Evolutionary conservation across 2,888 invertebrate species (phyloP).

Genomic region (Drosophila formosana): DNA sequence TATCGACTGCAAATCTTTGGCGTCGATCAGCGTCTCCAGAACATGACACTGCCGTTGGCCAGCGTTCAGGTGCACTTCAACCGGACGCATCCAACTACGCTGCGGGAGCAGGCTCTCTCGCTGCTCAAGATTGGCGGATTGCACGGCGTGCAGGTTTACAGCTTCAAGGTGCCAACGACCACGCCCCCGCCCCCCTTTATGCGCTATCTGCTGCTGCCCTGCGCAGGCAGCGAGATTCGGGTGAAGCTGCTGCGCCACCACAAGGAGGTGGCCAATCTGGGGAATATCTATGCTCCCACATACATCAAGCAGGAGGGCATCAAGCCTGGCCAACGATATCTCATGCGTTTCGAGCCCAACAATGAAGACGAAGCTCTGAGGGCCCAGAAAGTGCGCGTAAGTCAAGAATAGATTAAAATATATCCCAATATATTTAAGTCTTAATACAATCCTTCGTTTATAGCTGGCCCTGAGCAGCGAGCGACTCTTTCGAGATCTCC

Average conservation of each 20-base stretch:
- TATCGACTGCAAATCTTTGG: slow-evolving; percentile 84
- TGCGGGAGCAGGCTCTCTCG: slow-evolving; percentile 86
- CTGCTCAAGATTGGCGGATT: slow-evolving; percentile 86
- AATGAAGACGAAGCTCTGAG: slow-evolving; percentile 86
- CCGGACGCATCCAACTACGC: slow-evolving; percentile 82
- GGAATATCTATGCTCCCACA: slow-evolving; percentile 86
- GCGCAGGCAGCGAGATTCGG: slow-evolving; percentile 86
- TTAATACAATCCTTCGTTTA: background rate
- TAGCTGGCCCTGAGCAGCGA: slow-evolving; percentile 86
- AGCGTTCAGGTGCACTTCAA: slow-evolving; percentile 82
- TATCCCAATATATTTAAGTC: too few relatives aligned
- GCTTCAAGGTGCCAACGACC: slow-evolving; percentile 86
- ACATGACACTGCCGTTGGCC: slow-evolving; percentile 82
- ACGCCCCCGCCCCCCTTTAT: slow-evolving; percentile 52
- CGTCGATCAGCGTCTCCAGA: slow-evolving; percentile 83
- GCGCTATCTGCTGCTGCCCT: slow-evolving; percentile 86
- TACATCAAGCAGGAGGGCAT: slow-evolving; percentile 84
- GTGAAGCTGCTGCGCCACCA: slow-evolving; percentile 85
- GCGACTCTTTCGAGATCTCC: slow-evolving; percentile 85
- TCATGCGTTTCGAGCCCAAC: slow-evolving; percentile 86
- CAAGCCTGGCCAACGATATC: slow-evolving; percentile 85
- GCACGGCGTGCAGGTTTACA: slow-evolving; percentile 86
- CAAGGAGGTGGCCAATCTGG: slow-evolving; percentile 81
- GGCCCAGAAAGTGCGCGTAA: slow-evolving; percentile 86
- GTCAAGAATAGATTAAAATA: slow-evolving; percentile 25